Evolutionary conservation across 2,888 invertebrate species (phyloP).

Genomic region (Tetropium fuscum): DNA sequence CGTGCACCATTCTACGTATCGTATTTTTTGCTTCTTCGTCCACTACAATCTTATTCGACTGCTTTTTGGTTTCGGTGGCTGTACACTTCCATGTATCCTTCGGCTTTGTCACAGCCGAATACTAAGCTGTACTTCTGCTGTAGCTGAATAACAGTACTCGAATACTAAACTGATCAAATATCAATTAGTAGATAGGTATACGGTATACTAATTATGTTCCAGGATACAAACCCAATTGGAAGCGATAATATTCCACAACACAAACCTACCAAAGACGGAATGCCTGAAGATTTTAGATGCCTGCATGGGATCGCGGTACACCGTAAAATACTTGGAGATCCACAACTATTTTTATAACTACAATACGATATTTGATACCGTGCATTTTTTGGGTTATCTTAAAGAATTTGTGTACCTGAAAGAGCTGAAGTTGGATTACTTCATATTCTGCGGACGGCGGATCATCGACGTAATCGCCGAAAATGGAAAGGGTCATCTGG

Average conservation of each 20-base stretch:
- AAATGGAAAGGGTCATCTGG: slow-evolving; percentile 60
- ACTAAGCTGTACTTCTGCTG: no score
- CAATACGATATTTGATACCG: slow-evolving; percentile 55
- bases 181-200: neutral
- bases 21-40: no score
- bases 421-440: slow-evolving; percentile 66
- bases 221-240: slow-evolving; percentile 65
- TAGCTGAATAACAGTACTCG: no score
- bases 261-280: slow-evolving; percentile 65
- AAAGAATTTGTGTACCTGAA: slow-evolving; percentile 62
- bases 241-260: slow-evolving; percentile 64
- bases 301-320: slow-evolving; percentile 59
- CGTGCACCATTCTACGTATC: no score
- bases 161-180: no score
- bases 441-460: slow-evolving; percentile 62
- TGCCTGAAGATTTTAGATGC: slow-evolving; percentile 64
- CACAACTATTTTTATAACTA: slow-evolving; percentile 65
- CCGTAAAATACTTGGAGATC: slow-evolving; percentile 63
- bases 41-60: no score
- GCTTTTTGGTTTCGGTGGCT: no score
- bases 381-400: slow-evolving; percentile 54
- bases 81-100: no score
- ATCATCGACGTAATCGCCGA: slow-evolving; percentile 63
- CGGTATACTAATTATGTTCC: slow-evolving; percentile 30
- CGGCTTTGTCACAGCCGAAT: no score